Conservation (phyloP, 2,113 vertebrate species). For the Cavia aperea region DNA sequence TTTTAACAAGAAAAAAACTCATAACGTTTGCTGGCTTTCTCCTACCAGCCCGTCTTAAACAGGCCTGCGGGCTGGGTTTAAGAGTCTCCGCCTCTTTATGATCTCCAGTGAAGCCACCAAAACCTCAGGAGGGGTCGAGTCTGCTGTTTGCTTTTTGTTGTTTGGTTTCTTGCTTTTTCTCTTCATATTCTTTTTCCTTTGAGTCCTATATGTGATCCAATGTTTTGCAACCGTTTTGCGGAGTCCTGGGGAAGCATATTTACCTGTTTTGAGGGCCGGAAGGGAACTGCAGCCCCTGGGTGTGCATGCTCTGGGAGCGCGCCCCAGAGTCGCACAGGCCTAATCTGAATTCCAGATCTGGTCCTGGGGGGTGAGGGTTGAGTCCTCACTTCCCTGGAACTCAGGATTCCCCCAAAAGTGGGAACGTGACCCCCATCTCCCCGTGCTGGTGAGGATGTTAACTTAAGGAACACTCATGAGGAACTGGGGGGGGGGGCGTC, state of each 20-base stretch:
- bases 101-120: not conserved
- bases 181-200: not conserved
- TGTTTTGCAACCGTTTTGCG: not conserved
- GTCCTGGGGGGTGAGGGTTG: not conserved
- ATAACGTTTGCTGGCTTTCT: slow-evolving; percentile 54
- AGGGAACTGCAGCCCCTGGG: not conserved
- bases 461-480: not conserved
- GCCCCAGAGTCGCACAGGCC: accelerated
- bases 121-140: not conserved
- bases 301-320: not conserved
- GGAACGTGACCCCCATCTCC: not conserved
- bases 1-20: slow-evolving; percentile 61
- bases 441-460: not conserved
- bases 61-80: not conserved
- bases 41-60: slow-evolving; percentile 26
- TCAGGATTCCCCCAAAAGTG: not conserved
- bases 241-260: not conserved
- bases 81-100: not conserved
- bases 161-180: not conserved
- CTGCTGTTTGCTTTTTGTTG: not conserved
- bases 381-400: not conserved
- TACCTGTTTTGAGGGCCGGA: not conserved
- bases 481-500: not conserved
- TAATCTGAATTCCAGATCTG: not conserved
- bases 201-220: not conserved